A percentile compares a stretch with the other conserved stretches of the same genome.
These are phyloP conservation scores for Brachyalestes nurse DNA, from an alignment of 2,797 vertebrate genomes.

Conservation along the genomic window DNA sequence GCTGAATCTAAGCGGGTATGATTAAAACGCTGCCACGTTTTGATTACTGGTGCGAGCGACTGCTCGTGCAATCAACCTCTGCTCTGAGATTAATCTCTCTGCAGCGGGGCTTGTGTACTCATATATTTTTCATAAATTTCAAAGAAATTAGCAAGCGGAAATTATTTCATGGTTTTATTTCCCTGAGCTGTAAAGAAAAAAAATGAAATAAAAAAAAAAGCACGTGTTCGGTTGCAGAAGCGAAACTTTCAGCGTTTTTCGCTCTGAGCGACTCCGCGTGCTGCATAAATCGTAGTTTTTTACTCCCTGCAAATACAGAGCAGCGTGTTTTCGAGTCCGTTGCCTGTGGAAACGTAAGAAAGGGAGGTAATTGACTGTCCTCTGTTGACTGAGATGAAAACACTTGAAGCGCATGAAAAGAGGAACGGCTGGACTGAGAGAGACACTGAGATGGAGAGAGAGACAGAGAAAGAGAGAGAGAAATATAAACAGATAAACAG, in stretches of 20 bases:
- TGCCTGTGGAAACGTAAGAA: conserved; percentile 32
- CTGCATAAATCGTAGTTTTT: not conserved
- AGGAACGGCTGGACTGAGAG: conserved; percentile 14
- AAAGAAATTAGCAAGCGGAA: conserved; percentile 4
- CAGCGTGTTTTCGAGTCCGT: conserved; percentile 15
- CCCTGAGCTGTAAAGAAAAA: not conserved
- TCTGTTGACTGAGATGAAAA: conserved; percentile 35
- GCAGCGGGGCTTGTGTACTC: not conserved
- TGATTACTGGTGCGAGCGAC: conserved; percentile 32
- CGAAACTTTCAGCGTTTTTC: no score
- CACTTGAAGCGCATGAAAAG: conserved; percentile 37
- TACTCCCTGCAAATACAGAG: not conserved
- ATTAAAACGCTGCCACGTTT: conserved; percentile 40
- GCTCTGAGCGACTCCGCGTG: not conserved
- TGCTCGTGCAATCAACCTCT: conserved; percentile 19
- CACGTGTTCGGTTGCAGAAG: not conserved
- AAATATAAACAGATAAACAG: no score
- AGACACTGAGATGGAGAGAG: no score
- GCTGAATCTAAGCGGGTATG: conserved; percentile 30
- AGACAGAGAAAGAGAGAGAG: not conserved
- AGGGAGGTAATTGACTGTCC: conserved; percentile 31
- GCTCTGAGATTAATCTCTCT: conserved; percentile 24
- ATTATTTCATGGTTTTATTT: conserved; percentile 26
- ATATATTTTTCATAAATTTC: conserved; percentile 20
- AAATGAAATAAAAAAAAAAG: no score